Base-by-base conservation (phyloP, 64 coral and sea anemone genomes). In the Montipora efflorescens region DNA sequence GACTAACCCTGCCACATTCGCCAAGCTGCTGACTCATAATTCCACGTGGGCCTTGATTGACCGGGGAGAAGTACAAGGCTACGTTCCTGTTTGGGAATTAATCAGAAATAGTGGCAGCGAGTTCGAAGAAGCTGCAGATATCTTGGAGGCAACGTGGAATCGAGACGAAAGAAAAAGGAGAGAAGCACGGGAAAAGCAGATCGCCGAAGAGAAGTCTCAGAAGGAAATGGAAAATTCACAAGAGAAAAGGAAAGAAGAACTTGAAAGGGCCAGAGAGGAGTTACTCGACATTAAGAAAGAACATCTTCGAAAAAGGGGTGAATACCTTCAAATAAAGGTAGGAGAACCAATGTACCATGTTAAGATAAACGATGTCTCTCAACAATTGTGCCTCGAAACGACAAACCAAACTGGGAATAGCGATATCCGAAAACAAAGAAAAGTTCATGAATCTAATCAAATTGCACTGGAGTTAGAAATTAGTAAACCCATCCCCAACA, bases 41-140 rank as follows among this genome's bases (percentile, higher is more conserved):
- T 86, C 82, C 44, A 86, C 82, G 3, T 87, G 84, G 84, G 66
- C 84, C 3, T 87, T 87, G 44, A 87, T 87, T 48, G 84, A 87
- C 84, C 66, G 84, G 1, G 84, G 84, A 8, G 14, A 12, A 48
- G 2, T n/a, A 1, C 8, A 48, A 74, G 84, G 19, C 10, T 87
- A 73, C 61, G 74, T 87, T 48, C 84, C 84, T 7, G 67, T 87
- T 19, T 87, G 84, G 84, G 84, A 87, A 15, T 3, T 87, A 44
- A 5, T 87, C 11, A 87, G 19, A 19, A 16, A 87, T 18, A 20
- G 36, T n/a, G 83, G 83, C 12, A 20, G 62, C 49, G 67, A 48
- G 8, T 87, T 19, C 15, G 21, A 87, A 72, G 25, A 70, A 11
- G 83, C 83, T 71, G 83, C 83, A 0, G 19, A 67, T 8, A 67